These are phyloP conservation scores for Condylostylus longicornis DNA, from an alignment of 1,140 invertebrate species.

Conservation along the genomic window DNA sequence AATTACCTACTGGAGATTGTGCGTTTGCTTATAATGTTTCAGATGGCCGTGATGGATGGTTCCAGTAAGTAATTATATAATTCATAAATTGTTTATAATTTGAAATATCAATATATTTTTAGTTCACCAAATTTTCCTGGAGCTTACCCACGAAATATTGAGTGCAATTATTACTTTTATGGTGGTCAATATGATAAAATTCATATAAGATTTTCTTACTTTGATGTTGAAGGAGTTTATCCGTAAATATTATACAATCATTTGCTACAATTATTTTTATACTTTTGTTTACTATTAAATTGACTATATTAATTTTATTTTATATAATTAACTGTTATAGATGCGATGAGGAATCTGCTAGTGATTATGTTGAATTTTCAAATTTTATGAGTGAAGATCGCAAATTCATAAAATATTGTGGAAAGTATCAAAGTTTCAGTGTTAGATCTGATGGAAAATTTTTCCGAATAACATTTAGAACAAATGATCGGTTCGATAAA, in stretches of 20 bases:
- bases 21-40: slow-evolving; percentile 70
- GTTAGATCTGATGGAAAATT: slow-evolving; percentile 81
- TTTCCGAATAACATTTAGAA: slow-evolving; percentile 85
- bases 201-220: slow-evolving; percentile 73
- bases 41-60: slow-evolving; percentile 57
- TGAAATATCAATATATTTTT: too few relatives aligned
- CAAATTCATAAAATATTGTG: slow-evolving; percentile 75
- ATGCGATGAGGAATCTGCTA: slow-evolving; percentile 70
- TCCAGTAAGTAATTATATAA: too few relatives aligned
- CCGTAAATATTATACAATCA: slow-evolving; percentile 48
- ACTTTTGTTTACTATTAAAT: background rate
- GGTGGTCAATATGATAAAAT: slow-evolving; percentile 66
- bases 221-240: slow-evolving; percentile 79
- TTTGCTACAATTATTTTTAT: background rate
- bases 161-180: slow-evolving; percentile 90
- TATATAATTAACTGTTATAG: slow-evolving; percentile 34
- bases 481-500: slow-evolving; percentile 82
- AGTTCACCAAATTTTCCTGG: slow-evolving; percentile 87
- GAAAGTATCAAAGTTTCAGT: slow-evolving; percentile 56
- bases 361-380: slow-evolving; percentile 88
- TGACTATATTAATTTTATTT: background rate
- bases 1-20: slow-evolving; percentile 58
- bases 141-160: slow-evolving; percentile 76
- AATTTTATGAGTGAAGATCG: slow-evolving; percentile 78
- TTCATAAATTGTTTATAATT: too few relatives aligned